Evolutionary conservation across 2,888 invertebrate genomes (phyloP), one percentile per base, ranked within the genome.

Genomic region (Drosophila nr. medialis): DNA sequence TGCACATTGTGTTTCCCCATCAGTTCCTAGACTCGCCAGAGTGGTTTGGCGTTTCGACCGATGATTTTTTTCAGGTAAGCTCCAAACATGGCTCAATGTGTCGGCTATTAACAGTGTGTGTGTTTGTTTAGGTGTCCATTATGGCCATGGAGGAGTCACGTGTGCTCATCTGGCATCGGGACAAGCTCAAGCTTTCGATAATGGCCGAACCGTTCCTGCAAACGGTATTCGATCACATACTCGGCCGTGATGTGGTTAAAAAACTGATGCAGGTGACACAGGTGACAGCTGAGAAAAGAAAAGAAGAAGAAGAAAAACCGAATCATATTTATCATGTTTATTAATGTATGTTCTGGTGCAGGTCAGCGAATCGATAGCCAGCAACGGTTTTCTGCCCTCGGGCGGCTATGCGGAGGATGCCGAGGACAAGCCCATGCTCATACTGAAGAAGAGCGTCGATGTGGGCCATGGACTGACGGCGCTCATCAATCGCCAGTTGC

Each of bases 21-120:
- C 97, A 97, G 94, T 97, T 97, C 94, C 95, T 97, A 81, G 97
- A 97, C 93, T 97, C 97, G 76, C 97, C 97, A 59, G 97, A 97
- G 94, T 97, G 97, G 96, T 97, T 97, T 93, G 97, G 97, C 75
- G 97, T 97, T 54, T 96, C 96, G 64, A 96, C 97, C 36, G 96
- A 97, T 91, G 97, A 97, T 92, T 96, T 94, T 92, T 97, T 97
- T 93, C 97, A 97, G 95, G 97, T 96, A 93, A 87, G 69, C 15
- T 6, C n/a, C 5, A 13, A 2, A 21, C 18, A n/a, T 36, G 30
- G 1, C 11, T 38, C 11, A 18, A 30, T 10, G 13, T 18, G 7
- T 15, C 24, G 1, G 24, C 24, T 10, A 32, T 11, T 42, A 45
- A 32, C 5, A 18, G 18, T 24, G 10, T 1, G 15, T 15, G 11